Conservation (phyloP, 2,888 invertebrate genomes). For the Terebella lapidaria region DNA sequence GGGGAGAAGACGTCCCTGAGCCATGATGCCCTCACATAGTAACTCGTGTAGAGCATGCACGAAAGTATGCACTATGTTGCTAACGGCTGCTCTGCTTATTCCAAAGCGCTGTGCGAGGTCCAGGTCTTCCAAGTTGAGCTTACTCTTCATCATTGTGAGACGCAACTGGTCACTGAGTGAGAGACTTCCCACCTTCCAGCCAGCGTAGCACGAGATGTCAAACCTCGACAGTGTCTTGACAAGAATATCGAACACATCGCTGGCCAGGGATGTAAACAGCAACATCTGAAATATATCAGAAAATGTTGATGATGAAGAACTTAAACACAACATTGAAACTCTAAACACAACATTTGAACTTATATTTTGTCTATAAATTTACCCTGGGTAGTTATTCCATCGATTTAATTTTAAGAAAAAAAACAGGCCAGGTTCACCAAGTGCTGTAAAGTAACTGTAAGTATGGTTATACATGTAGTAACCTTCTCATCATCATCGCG, state of each 20-base stretch:
- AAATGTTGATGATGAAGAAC: no score
- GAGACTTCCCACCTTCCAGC: not conserved
- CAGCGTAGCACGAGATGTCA: not conserved
- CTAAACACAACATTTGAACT: no score
- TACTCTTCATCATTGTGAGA: conserved; percentile 5
- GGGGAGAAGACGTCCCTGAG: not conserved
- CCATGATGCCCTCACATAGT: not conserved
- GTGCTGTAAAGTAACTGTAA: no score
- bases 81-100: not conserved
- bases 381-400: no score
- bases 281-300: not conserved
- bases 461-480: no score
- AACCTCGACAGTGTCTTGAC: not conserved
- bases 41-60: not conserved
- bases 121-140: not conserved
- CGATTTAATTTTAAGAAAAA: no score
- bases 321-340: no score
- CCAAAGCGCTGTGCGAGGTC: conserved; percentile 7
- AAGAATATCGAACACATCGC: not conserved
- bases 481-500: no score
- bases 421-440: no score
- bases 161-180: conserved; percentile 2
- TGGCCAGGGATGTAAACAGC: not conserved
- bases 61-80: conserved; percentile 3
- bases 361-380: no score